Percentiles rank a stretch among this genome's conserved stretches.
These are phyloP conservation scores for Lerema accius DNA, from an alignment of 1,140 invertebrate genomes.

Conservation along the genomic window DNA sequence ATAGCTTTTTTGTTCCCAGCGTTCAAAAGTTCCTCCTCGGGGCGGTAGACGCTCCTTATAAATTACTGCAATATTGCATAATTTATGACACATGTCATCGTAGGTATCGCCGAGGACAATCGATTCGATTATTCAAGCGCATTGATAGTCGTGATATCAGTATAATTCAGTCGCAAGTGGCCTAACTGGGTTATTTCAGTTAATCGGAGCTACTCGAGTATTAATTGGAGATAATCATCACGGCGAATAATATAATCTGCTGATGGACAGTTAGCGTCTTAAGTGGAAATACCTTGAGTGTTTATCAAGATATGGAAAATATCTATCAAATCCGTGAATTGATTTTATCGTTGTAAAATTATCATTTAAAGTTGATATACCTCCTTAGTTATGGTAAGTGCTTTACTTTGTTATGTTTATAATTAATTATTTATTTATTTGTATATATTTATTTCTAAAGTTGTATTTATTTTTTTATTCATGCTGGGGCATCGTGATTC, in stretches of 20 bases:
- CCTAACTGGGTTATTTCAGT: constrained; percentile 77
- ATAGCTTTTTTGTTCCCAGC: constrained; percentile 73
- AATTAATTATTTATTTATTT: too few species aligned
- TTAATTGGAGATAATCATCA: constrained; percentile 75
- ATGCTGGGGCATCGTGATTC: too few species aligned
- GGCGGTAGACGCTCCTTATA: constrained; percentile 64
- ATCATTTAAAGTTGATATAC: constrained; percentile 46
- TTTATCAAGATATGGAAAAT: constrained; percentile 48
- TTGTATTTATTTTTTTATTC: too few species aligned
- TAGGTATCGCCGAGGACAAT: constrained; percentile 55
- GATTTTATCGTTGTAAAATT: constrained; percentile 42
- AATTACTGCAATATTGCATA: constrained; percentile 68
- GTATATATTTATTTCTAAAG: too few species aligned
- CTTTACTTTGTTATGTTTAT: constrained; percentile 18
- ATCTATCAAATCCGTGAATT: constrained; percentile 45
- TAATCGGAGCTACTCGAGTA: constrained; percentile 70
- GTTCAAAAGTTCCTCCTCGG: constrained; percentile 58
- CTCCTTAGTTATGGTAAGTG: constrained; percentile 30
- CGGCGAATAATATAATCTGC: constrained; percentile 67
- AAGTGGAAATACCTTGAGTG: constrained; percentile 67
- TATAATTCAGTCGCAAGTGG: constrained; percentile 49
- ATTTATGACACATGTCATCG: constrained; percentile 59
- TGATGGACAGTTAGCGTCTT: constrained; percentile 62
- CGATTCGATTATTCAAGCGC: constrained; percentile 54
- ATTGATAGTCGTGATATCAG: constrained; percentile 51